Evolutionary conservation across 2,888 invertebrate genomes (phyloP), one percentile per base, ranked within the genome.

Genomic region (Clostera curtula): DNA sequence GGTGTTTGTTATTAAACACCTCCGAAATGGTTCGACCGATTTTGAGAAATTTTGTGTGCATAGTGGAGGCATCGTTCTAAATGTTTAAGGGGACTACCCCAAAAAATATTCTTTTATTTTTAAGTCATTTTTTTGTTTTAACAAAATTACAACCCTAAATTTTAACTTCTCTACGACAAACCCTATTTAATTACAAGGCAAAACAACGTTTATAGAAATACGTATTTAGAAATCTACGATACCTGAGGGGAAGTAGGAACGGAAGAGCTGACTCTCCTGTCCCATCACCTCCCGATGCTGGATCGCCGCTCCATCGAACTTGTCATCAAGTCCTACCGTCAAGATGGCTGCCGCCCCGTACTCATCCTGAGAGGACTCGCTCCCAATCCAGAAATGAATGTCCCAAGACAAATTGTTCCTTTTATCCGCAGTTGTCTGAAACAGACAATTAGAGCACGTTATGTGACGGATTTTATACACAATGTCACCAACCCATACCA

Each of bases 311-410:
- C 96, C 96, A 6, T 91, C 90, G 18, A 96, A 86, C 33, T 89
- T 87, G 54, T 96, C 94, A 52, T 96, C 96, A 25, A 96, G 72
- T 29, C 94, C 93, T 0, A 96, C 93, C 0, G 93, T 88, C 39
- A 90, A 69, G 27, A 92, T 91, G 30, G 92, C 92, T 0, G 92
- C 92, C 2, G 91, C 87, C 1, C 92, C 92, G 2, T 90, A 86
- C 71, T 92, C 92, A 65, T 92, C 92, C 63, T 90, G 90, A 0
- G 90, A 87, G 0, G 93, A 92, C 54, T 93, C 87, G 19, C 87
- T 87, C 16, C 95, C 96, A 19, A 96, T 85, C 95, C 96, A 96
- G 74, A 92, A 96, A 70, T 95, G 93, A 25, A 95, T 89, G 60
- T 96, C 92, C 91, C 93, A 95, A 12, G 86, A 80, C 6, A 90